phyloP scores from a whole-genome alignment of 2,113 vertebrate genomes.

The Pteropus alecto region DNA sequence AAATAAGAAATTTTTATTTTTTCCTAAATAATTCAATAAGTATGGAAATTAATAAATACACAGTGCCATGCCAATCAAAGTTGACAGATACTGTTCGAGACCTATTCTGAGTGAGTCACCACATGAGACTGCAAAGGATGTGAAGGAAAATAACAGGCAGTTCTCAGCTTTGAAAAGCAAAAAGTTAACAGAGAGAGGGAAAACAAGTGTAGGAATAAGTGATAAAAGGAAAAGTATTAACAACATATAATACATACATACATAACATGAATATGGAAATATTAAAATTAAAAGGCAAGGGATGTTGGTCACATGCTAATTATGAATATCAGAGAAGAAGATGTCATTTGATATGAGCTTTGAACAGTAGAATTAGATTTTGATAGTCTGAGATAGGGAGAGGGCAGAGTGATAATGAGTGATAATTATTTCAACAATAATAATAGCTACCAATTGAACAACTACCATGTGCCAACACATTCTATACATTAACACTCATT shows the following conservation, averaged over 20 bases:
- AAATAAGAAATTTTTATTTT: background rate
- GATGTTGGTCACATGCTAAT: background rate
- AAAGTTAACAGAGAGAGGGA: background rate
- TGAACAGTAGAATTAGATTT: conserved; percentile 20
- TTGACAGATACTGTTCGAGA: background rate
- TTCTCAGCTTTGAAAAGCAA: background rate
- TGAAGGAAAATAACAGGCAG: background rate
- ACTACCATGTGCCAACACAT: conserved; percentile 1
- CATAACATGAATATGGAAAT: background rate
- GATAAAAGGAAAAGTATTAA: background rate
- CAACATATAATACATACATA: background rate
- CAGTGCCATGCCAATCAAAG: background rate
- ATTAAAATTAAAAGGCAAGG: background rate
- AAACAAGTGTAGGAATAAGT: background rate
- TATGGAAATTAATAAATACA: background rate
- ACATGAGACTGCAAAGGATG: background rate
- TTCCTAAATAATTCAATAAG: background rate
- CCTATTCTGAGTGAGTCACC: background rate
- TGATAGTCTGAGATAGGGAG: background rate
- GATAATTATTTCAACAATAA: conserved; percentile 41
- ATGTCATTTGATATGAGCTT: background rate
- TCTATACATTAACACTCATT: conserved; percentile 6
- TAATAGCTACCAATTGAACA: conserved; percentile 31
- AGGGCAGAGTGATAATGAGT: conserved; percentile 26
- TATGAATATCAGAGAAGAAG: background rate